Evolutionary conservation across 2,888 invertebrate species (phyloP), one percentile per base, ranked within the genome.

Genomic region (Tortricodes alternella): DNA sequence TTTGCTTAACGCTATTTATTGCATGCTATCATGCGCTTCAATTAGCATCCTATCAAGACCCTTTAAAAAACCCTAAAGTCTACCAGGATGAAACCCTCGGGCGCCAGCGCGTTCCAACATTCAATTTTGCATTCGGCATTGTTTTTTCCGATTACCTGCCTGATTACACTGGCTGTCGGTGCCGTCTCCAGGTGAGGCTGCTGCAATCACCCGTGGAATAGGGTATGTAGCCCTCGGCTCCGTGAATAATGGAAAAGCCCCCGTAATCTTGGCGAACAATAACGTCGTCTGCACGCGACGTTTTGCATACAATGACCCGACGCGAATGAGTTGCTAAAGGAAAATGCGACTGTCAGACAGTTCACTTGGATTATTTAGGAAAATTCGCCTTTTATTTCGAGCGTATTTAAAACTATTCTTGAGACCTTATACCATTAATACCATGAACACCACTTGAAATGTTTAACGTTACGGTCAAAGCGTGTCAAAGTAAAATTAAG

Each of bases 231-330:
- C 80, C 78, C 70, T 66, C 65, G 78, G 78, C 67, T 66, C 59
- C 65, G 70, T 77, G 82, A 78, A 84, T 86, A 87, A 87, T 86
- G 81, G 82, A 80, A 72, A 74, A 73, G 68, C 69, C 69, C 70
- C 73, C 81, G 81, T 87, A 86, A 86, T 89, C 88, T 89, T 78
- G 76, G 76, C 71, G 83, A 81, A 89, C 89, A 89, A 89, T 89
- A 77, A 75, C 64, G 70, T 59, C 68, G 80, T 76, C 85, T 86
- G 87, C 77, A 68, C 75, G 75, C 74, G 86, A 87, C 85, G 82
- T 80, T 86, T 85, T 85, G 85, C 86, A 87, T 89, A 89, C 86
- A 88, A 87, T 85, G 83, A 80, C 79, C 76, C 73, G 74, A 67
- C 70, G 67, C 73, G 73, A 74, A 73, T 70, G 74, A 70, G 69